Conservation (phyloP, 1,140 invertebrate species). For the Psix sp. region DNA sequence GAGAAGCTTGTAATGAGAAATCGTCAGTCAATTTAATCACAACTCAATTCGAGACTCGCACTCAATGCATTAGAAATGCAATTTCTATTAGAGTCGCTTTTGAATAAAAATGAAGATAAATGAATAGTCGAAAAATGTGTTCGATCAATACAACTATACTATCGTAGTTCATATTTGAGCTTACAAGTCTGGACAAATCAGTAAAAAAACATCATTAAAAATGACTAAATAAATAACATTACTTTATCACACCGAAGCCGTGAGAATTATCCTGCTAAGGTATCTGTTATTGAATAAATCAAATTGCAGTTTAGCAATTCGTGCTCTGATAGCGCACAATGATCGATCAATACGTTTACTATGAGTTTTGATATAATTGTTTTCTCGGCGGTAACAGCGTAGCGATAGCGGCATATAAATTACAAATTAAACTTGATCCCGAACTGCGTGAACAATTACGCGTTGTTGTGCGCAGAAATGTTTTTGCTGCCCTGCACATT, state of each 20-base stretch:
- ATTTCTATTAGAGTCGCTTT: no score
- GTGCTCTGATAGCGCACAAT: conserved; percentile 7
- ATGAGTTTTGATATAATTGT: conserved; percentile 44
- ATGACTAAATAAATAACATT: background rate
- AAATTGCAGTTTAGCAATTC: conserved; percentile 13
- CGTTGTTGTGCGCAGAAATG: conserved; percentile 4
- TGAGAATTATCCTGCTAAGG: conserved; percentile 10
- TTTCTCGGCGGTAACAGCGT: conserved; percentile 13
- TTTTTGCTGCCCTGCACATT: conserved; percentile 9
- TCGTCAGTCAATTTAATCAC: background rate
- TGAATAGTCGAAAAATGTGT: no score
- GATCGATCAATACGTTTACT: conserved; percentile 27
- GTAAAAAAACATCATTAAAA: no score
- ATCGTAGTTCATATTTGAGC: no score
- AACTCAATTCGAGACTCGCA: no score
- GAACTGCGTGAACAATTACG: conserved; percentile 28
- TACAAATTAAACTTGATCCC: conserved; percentile 53
- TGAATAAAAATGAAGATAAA: no score
- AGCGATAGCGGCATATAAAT: conserved; percentile 49
- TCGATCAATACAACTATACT: no score
- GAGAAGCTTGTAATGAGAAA: conserved; percentile 1
- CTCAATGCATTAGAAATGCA: no score
- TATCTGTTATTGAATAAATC: conserved; percentile 34
- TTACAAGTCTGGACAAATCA: no score
- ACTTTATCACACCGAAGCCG: background rate